Conservation (phyloP, 2,888 invertebrate species). For the Rhagonycha fulva region DNA sequence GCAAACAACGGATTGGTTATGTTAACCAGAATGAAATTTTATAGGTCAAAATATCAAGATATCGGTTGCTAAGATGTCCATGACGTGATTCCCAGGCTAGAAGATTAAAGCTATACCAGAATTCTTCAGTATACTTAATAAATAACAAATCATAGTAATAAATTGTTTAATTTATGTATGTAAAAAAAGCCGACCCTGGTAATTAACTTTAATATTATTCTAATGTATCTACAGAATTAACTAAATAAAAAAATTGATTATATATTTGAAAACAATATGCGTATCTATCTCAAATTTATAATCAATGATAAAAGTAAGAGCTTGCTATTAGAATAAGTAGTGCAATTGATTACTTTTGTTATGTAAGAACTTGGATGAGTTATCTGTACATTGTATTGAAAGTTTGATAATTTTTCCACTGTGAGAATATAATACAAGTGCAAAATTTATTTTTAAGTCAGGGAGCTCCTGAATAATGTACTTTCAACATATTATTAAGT, state of each 20-base stretch:
- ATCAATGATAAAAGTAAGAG: neutral
- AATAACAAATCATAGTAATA: neutral
- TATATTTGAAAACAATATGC: neutral
- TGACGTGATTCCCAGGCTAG: too few relatives aligned
- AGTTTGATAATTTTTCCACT: neutral
- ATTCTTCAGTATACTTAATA: constrained; percentile 9
- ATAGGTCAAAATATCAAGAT: too few relatives aligned
- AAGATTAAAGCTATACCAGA: neutral
- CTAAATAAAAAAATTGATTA: neutral
- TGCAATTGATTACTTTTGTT: neutral
- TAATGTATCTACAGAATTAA: neutral
- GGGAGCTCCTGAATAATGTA: neutral
- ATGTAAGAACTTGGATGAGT: neutral
- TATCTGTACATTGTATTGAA: neutral
- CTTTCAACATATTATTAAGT: constrained; percentile 6
- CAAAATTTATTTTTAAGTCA: neutral
- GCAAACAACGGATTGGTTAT: too few relatives aligned
- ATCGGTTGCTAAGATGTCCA: too few relatives aligned
- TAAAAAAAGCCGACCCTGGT: neutral
- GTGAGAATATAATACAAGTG: neutral
- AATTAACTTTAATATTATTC: neutral
- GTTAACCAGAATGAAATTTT: too few relatives aligned
- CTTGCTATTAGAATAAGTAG: neutral
- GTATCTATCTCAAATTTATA: neutral
- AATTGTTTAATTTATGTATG: neutral